Conservation (phyloP, 2,797 vertebrate genomes). For the Crenichthys baileyi region DNA sequence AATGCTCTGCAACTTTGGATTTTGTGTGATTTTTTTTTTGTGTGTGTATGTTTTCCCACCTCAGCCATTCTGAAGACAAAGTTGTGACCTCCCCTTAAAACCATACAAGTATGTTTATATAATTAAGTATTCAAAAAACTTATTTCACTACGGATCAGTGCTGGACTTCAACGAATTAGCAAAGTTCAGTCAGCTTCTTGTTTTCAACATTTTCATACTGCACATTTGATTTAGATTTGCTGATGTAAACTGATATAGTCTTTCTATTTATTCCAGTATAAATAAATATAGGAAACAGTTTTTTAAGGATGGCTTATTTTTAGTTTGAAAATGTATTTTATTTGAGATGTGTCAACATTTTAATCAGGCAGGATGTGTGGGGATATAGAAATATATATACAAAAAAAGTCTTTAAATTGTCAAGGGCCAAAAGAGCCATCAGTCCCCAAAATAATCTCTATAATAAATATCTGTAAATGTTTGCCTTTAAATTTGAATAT, state of each 20-base stretch:
- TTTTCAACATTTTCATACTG: too few relatives aligned
- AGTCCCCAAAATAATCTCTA: background rate
- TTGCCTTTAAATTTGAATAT: background rate
- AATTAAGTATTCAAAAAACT: too few relatives aligned
- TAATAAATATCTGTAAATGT: background rate
- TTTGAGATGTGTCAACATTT: background rate
- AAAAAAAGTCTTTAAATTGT: background rate
- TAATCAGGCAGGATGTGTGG: background rate
- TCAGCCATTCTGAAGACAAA: too few relatives aligned
- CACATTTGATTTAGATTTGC: too few relatives aligned
- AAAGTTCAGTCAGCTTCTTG: too few relatives aligned
- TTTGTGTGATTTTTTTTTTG: too few relatives aligned
- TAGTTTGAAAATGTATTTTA: background rate
- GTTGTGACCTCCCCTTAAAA: too few relatives aligned
- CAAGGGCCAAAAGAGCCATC: background rate
- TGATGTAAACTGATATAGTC: background rate
- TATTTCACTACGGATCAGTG: too few relatives aligned
- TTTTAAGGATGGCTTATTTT: background rate
- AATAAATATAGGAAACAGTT: background rate
- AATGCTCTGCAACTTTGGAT: too few relatives aligned
- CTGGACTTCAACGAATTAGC: too few relatives aligned
- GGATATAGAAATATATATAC: background rate
- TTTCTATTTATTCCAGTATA: background rate
- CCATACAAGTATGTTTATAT: too few relatives aligned
- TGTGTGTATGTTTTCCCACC: too few relatives aligned